phyloP scores from a whole-genome alignment of 2,113 vertebrate genomes.

The Gallinago jamesoni region DNA sequence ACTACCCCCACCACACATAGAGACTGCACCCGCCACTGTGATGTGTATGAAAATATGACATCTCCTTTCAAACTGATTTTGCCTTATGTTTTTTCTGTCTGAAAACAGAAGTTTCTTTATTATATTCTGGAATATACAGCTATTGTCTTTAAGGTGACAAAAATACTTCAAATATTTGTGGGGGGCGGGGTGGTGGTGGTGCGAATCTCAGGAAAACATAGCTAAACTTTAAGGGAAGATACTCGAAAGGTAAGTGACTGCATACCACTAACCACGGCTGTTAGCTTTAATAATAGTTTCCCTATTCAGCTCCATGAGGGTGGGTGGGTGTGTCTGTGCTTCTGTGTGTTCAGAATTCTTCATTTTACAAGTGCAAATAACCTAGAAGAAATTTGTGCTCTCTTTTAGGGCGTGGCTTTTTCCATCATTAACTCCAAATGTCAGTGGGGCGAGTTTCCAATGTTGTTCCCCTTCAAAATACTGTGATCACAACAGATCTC shows the following conservation, averaged over 20 bases:
- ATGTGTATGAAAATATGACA: neutral
- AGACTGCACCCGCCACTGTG: neutral
- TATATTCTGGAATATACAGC: neutral
- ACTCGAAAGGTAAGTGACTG: neutral
- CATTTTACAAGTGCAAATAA: neutral
- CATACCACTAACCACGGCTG: neutral
- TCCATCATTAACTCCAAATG: neutral
- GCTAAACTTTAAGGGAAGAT: neutral
- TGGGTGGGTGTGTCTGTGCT: no score
- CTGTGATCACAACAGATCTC: neutral
- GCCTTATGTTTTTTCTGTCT: neutral
- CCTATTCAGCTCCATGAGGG: neutral
- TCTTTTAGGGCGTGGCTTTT: neutral
- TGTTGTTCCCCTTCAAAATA: neutral
- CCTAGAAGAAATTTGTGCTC: neutral
- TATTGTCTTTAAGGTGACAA: neutral
- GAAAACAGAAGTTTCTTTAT: neutral
- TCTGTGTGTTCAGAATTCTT: neutral
- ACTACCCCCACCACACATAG: accelerated
- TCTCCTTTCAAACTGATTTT: neutral
- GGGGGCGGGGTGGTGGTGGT: accelerated
- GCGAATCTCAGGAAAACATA: neutral
- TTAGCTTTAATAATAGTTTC: neutral
- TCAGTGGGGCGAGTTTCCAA: neutral
- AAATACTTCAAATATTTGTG: neutral